phyloP scores from a whole-genome alignment of 2,113 vertebrate species.

The Notothenia coriiceps region DNA sequence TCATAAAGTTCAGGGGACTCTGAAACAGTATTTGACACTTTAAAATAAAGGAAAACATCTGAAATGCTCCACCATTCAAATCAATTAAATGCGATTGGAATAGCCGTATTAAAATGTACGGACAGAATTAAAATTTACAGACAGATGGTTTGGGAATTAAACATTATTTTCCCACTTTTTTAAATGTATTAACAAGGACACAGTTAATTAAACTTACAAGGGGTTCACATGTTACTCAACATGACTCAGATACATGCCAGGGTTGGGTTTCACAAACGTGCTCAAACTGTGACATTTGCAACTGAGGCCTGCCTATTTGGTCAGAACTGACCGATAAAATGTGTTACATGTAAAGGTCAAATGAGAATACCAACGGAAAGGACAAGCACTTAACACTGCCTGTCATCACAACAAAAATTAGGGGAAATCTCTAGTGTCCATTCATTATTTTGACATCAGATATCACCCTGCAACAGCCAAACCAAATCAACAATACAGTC shows the following conservation, averaged over 20 bases:
- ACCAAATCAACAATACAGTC: neutral
- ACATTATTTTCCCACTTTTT: neutral
- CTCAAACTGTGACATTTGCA: slow-evolving; percentile 27
- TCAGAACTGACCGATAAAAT: neutral
- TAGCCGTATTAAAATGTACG: neutral
- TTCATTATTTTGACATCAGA: neutral
- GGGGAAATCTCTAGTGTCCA: neutral
- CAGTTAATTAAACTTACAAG: neutral
- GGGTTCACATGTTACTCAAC: neutral
- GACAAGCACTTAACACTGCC: slow-evolving; percentile 8
- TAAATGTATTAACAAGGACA: neutral
- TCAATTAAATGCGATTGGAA: neutral
- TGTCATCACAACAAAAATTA: slow-evolving; percentile 12
- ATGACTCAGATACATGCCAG: neutral
- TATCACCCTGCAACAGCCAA: neutral
- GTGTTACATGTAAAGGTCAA: slow-evolving; percentile 27
- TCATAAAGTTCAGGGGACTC: slow-evolving; percentile 17
- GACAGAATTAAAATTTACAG: neutral
- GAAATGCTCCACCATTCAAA: neutral
- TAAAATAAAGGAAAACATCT: neutral
- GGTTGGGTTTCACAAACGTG: neutral
- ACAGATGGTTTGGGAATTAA: neutral
- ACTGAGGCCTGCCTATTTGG: neutral
- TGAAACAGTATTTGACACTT: neutral
- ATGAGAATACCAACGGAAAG: slow-evolving; percentile 2